A percentile compares a stretch with the other conserved stretches of the same genome.
Evolutionary conservation across 1,140 invertebrate species (phyloP).

Genomic region (Melanaphis sacchari): DNA sequence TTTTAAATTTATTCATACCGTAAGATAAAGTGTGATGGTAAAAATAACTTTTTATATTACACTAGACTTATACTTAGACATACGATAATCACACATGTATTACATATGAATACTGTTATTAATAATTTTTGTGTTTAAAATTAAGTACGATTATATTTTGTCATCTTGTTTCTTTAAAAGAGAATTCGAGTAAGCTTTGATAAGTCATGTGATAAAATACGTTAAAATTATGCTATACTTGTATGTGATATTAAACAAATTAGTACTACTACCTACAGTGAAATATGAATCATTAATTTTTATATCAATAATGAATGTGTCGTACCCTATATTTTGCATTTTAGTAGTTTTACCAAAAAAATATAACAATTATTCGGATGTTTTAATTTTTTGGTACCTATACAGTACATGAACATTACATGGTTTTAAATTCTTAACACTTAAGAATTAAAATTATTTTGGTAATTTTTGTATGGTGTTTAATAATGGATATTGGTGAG

Average conservation of each 20-base stretch:
- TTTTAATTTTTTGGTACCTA: background rate
- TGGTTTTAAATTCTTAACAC: background rate
- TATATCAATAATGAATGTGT: too few species aligned
- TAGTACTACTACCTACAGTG: background rate
- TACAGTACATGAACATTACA: background rate
- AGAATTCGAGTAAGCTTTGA: background rate
- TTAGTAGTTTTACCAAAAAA: background rate
- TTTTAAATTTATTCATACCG: background rate
- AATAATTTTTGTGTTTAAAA: background rate
- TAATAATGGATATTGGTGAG: background rate
- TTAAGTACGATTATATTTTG: background rate
- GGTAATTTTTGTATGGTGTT: background rate
- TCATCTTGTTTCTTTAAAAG: background rate
- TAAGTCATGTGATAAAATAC: background rate
- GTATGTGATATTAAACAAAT: too few species aligned
- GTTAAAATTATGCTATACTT: background rate
- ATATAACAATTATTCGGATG: background rate
- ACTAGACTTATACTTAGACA: background rate
- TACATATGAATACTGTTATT: background rate
- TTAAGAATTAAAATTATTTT: background rate
- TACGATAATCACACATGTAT: background rate
- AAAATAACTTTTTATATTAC: background rate
- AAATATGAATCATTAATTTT: background rate
- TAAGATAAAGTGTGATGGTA: background rate
- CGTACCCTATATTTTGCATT: too few species aligned